A percentile compares a stretch with the other conserved stretches of the same genome.
phyloP scores from a whole-genome alignment of 2,113 vertebrate species.

The Toxotes jaculatrix region DNA sequence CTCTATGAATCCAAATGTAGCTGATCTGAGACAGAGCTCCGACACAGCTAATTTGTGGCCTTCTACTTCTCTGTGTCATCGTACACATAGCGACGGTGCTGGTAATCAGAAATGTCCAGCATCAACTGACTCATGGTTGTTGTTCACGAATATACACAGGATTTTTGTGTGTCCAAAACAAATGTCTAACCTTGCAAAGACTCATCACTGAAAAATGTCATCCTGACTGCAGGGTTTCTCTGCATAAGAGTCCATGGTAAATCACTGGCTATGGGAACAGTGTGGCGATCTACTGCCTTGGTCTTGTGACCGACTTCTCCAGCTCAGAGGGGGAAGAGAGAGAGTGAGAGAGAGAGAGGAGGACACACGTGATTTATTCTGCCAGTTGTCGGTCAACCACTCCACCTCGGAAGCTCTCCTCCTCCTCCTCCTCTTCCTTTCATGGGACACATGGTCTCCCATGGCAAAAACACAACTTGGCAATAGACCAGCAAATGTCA shows the following conservation, averaged over 20 bases:
- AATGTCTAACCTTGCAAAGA: slow-evolving; percentile 12
- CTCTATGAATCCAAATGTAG: neutral
- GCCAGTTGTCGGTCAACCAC: slow-evolving; percentile 63
- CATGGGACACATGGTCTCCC: slow-evolving; percentile 74
- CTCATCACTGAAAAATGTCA: neutral
- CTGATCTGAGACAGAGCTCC: neutral
- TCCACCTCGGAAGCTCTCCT: slow-evolving; percentile 48
- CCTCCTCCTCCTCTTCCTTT: slow-evolving; percentile 57
- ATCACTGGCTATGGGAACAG: slow-evolving; percentile 42
- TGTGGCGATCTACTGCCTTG: slow-evolving; percentile 36
- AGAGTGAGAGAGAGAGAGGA: neutral
- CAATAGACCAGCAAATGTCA: slow-evolving; percentile 65
- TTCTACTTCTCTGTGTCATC: neutral
- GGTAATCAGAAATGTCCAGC: neutral
- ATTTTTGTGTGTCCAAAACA: slow-evolving; percentile 16
- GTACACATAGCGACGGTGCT: neutral
- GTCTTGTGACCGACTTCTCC: slow-evolving; percentile 78
- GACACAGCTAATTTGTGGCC: neutral
- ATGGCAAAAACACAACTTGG: slow-evolving; percentile 59
- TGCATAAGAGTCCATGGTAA: slow-evolving; percentile 14
- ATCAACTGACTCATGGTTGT: neutral
- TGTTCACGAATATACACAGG: neutral
- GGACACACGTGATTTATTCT: slow-evolving; percentile 55
- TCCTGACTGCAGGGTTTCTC: neutral
- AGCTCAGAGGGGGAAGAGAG: slow-evolving; percentile 22